Evolutionary conservation across 2,797 vertebrate genomes (phyloP), one percentile per base, ranked within the genome.

Genomic region (Diceros bicornis): DNA sequence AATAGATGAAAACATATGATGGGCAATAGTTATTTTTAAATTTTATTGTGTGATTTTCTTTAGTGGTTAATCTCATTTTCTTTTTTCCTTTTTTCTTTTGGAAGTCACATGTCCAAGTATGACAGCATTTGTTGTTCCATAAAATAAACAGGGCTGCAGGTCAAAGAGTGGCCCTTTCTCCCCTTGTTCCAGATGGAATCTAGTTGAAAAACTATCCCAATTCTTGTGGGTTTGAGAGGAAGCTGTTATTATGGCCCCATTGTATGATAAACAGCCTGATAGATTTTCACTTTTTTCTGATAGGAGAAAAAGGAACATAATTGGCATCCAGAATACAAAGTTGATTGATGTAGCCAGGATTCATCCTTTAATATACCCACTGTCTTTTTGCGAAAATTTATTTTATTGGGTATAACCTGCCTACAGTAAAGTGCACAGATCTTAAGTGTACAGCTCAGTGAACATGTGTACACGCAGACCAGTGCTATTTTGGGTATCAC

Each of bases 31-130:
- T 68, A 47, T 21, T 78, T 94, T 74, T 17, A 27, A 37, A 27
- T 68, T 71, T 21, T 44, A 50, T 62, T 91, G 4, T 21, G 37
- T 74, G 47, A 75, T 91, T 91, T 94, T 91, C 68, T 34, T 66
- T 79, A 81, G 79, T 37, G 55, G 10, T 68, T 91, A 68, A 29
- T 5, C 47, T 55, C 7, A 27, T 57, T 91, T 37, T 27, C 27
- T 78, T 83, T 75, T 74, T 37, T 37, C 27, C 16, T 57, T 71
- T 87, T 29, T 72, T n/a, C 37, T 78, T 52, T 25, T 69, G 50
- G 68, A 94, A 95, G 50, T 61, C 32, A 66, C 25, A 55, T 96
- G 69, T 89, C 41, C 32, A 64, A 71, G 10, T 81, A 25, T 21
- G 59, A 34, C 32, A 4, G 50, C 17, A 34, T 50, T 71, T 69